Conservation (phyloP, 1,140 invertebrate genomes). For the Procambarus clarkii region DNA sequence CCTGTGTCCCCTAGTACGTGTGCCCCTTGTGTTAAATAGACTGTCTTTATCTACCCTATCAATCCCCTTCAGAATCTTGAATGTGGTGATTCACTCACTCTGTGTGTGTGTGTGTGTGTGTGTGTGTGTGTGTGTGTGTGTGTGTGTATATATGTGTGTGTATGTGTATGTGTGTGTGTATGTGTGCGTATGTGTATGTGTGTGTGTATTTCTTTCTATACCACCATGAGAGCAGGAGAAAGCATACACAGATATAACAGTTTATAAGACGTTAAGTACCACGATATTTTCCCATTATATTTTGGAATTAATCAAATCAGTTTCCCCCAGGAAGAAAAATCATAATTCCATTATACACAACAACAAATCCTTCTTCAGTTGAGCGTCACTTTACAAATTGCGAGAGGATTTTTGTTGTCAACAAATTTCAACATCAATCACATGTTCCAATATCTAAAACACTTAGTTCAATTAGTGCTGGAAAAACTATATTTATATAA, state of each 20-base stretch:
- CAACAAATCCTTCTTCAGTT: constrained; percentile 30
- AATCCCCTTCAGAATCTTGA: too few relatives aligned
- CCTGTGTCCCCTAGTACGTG: too few relatives aligned
- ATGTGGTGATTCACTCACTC: too few relatives aligned
- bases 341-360: constrained; percentile 24
- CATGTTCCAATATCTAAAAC: background rate
- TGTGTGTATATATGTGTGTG: too few relatives aligned
- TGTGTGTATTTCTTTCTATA: too few relatives aligned
- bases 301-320: constrained; percentile 42
- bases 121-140: too few relatives aligned
- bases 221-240: too few relatives aligned
- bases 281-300: constrained; percentile 8
- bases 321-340: constrained; percentile 10
- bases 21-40: too few relatives aligned
- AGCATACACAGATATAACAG: background rate
- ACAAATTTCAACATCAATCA: constrained; percentile 7
- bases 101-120: too few relatives aligned
- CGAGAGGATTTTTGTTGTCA: constrained; percentile 1
- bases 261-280: constrained; percentile 11
- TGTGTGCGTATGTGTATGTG: too few relatives aligned
- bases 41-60: too few relatives aligned
- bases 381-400: constrained; percentile 38
- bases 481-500: background rate
- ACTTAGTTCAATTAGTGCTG: constrained; percentile 30
- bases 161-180: too few relatives aligned